phyloP scores from a whole-genome alignment of 1,140 invertebrate genomes.

The Orchesella cincta region DNA sequence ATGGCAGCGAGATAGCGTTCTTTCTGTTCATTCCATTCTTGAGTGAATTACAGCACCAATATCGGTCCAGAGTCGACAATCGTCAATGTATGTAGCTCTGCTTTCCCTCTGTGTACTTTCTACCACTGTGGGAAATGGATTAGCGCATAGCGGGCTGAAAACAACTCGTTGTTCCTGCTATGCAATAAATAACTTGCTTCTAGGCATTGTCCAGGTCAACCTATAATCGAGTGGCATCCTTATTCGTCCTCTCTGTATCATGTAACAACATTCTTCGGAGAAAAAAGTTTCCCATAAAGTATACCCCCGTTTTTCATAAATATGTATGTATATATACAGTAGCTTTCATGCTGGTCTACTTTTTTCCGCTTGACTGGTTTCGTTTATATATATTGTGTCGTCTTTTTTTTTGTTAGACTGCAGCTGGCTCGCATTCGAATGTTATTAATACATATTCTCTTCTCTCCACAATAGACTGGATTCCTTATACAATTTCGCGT shows the following conservation, averaged over 20 bases:
- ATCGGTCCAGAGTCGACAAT: neutral
- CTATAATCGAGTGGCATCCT: constrained; percentile 2
- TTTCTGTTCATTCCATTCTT: neutral
- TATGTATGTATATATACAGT: too few species aligned
- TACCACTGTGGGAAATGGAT: neutral
- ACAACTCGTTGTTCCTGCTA: neutral
- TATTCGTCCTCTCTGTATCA: neutral
- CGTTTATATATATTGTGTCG: too few species aligned
- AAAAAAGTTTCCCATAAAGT: too few species aligned
- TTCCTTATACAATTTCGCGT: too few species aligned
- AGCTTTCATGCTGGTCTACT: too few species aligned
- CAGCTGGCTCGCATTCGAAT: too few species aligned
- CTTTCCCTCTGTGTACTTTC: neutral
- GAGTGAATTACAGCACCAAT: constrained; percentile 11
- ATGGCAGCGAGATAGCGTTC: neutral
- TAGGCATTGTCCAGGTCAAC: constrained; percentile 9
- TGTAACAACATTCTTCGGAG: too few species aligned
- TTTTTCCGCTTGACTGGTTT: too few species aligned
- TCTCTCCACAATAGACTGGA: too few species aligned
- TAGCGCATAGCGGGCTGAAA: neutral
- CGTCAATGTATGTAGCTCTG: neutral
- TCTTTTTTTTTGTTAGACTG: too few species aligned
- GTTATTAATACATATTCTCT: too few species aligned
- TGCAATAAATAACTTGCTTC: neutral
- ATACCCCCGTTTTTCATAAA: too few species aligned